Conservation (phyloP, 2,797 vertebrate genomes). For the Gobionotothen gibberifrons region DNA sequence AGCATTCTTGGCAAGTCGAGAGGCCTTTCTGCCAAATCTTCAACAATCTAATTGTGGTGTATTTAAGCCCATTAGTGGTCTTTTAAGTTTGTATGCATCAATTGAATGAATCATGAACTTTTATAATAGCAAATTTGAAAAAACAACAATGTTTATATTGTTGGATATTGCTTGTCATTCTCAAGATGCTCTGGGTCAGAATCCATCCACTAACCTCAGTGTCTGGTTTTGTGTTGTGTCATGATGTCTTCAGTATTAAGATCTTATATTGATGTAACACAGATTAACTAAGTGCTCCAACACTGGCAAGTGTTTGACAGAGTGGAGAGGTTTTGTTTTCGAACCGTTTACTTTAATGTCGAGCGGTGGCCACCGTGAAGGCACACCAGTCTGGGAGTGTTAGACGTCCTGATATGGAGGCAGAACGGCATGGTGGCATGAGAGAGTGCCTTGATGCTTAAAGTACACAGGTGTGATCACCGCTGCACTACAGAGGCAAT, state of each 20-base stretch:
- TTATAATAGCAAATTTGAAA: constrained; percentile 41
- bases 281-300: constrained; percentile 33
- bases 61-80: constrained; percentile 56
- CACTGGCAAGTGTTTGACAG: constrained; percentile 12
- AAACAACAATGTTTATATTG: constrained; percentile 36
- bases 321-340: constrained; percentile 27
- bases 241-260: constrained; percentile 40
- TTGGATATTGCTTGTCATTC: constrained; percentile 30
- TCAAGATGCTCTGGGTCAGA: constrained; percentile 17
- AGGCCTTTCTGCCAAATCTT: constrained; percentile 48
- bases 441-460: neutral
- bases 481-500: neutral
- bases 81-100: constrained; percentile 51
- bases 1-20: constrained; percentile 72
- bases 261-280: constrained; percentile 30
- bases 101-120: constrained; percentile 31
- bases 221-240: constrained; percentile 34
- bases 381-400: constrained; percentile 14
- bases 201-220: constrained; percentile 23
- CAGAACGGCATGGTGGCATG: neutral
- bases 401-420: constrained; percentile 24
- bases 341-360: constrained; percentile 34
- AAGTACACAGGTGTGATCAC: constrained; percentile 10
- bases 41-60: constrained; percentile 61
- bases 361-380: constrained; percentile 31